Evolutionary conservation across 2,113 vertebrate genomes (phyloP).

Genomic region (Etheostoma cragini): DNA sequence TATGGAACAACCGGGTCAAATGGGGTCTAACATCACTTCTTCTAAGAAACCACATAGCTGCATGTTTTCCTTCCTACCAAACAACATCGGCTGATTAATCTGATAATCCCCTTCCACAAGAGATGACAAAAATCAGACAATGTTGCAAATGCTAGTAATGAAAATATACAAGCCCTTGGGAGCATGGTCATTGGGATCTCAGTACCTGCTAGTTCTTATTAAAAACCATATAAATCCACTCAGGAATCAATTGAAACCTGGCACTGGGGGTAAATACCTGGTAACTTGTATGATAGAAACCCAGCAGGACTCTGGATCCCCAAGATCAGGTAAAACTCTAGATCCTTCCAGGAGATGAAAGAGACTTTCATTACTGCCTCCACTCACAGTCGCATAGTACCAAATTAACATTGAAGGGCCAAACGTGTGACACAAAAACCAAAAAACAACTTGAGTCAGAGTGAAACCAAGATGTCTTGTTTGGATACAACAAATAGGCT

Average conservation of each 20-base stretch:
- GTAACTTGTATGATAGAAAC: neutral
- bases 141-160: neutral
- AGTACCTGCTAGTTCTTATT: slow-evolving; percentile 12
- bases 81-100: neutral
- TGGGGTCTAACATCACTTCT: neutral
- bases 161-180: neutral
- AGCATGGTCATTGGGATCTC: slow-evolving; percentile 7
- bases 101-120: neutral
- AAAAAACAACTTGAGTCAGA: slow-evolving; percentile 41
- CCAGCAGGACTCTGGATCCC: slow-evolving; percentile 4
- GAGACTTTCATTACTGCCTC: slow-evolving; percentile 11
- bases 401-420: slow-evolving; percentile 13
- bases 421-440: slow-evolving; percentile 23
- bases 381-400: neutral
- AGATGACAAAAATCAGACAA: slow-evolving; percentile 15
- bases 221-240: neutral
- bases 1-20: slow-evolving; percentile 14
- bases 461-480: slow-evolving; percentile 38
- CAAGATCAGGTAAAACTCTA: neutral
- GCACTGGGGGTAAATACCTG: neutral
- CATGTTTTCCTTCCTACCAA: slow-evolving; percentile 4
- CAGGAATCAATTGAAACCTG: slow-evolving; percentile 2
- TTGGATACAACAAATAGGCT: slow-evolving; percentile 28
- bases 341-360: slow-evolving; percentile 11
- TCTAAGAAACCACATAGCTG: neutral